Conservation (phyloP, 2,113 vertebrate species). For the Turdus rufiventris region DNA sequence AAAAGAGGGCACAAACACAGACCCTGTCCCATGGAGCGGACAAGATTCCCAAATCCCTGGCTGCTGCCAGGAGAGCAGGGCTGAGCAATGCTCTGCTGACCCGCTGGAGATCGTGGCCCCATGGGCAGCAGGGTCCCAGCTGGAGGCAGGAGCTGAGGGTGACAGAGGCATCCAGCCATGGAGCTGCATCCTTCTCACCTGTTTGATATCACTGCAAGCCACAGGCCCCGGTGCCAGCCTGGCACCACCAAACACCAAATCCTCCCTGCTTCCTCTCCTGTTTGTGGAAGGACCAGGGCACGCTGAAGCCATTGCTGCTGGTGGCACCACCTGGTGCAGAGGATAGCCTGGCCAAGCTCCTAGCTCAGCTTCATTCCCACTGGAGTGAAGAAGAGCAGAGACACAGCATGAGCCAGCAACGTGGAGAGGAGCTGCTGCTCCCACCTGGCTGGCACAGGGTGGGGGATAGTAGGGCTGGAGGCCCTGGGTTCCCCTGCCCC, state of each 20-base stretch:
- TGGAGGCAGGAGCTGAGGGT: not conserved
- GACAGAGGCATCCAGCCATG: fast-evolving
- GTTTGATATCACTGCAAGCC: not conserved
- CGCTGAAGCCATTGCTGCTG: not conserved
- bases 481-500: fast-evolving
- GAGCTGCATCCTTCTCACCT: fast-evolving
- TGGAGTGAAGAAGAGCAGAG: not conserved
- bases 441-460: not conserved
- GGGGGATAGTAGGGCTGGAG: fast-evolving
- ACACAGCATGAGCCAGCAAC: fast-evolving
- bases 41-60: not conserved
- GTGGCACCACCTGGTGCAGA: not conserved
- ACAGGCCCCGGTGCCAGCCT: fast-evolving
- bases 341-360: not conserved
- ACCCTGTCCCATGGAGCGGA: not conserved
- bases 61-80: not conserved
- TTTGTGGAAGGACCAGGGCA: not conserved
- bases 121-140: not conserved
- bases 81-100: not conserved
- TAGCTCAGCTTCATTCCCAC: fast-evolving
- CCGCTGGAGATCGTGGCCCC: fast-evolving
- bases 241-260: fast-evolving
- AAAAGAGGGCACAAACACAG: not conserved
- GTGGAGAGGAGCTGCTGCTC: not conserved
- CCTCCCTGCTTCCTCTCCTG: fast-evolving